Base-by-base conservation (phyloP, 2,113 vertebrate species). In the Heterocephalus glaber region DNA sequence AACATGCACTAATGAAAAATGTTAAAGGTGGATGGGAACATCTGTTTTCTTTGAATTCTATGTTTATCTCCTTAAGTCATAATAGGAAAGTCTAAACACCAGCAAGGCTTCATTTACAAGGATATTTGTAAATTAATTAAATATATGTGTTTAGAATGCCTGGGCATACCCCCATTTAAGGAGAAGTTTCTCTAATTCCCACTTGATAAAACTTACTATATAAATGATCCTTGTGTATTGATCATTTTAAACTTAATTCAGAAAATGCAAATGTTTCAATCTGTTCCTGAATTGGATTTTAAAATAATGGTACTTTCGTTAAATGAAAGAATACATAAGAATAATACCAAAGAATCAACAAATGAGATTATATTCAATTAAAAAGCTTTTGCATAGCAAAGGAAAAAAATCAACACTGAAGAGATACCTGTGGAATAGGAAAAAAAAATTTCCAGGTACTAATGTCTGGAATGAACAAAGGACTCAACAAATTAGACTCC, bases 161-260 rank as follows among this genome's bases (percentile, higher is more conserved):
- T 85, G 60, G 33, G 19, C 12, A 95, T 60, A 89, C 9, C 13
- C 80, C 86, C 54, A 72, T 70, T n/a, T 89, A 94, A 80, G 58
- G 30, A 92, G 17, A 5, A 81, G 28, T 81, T 92, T 82, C 76
- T 90, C 47, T 90, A 68, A 92, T 83, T 93, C 84, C 17, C 11
- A 79, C 44, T 79, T 92, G 52, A 96, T 79, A 87, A 7, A 85
- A 76, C n/a, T 58, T 44, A 63, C 44, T 72, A 22, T 88, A 28
- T 94, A 60, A 97, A 93, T 84, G 80, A 74, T 14, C 47, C 60
- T 52, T 83, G 33, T 96, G 58, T 33, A 74, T 90, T 72, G 30
- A 84, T 3, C 24, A 96, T 90, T 92, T 95, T 83, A 95, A 95
- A 84, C 38, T 84, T 89, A 87, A 20, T 90, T 91, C 61, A 86